These are phyloP conservation scores for Periophthalmus modestus DNA, from an alignment of 2,113 vertebrate species.

Conservation along the genomic window DNA sequence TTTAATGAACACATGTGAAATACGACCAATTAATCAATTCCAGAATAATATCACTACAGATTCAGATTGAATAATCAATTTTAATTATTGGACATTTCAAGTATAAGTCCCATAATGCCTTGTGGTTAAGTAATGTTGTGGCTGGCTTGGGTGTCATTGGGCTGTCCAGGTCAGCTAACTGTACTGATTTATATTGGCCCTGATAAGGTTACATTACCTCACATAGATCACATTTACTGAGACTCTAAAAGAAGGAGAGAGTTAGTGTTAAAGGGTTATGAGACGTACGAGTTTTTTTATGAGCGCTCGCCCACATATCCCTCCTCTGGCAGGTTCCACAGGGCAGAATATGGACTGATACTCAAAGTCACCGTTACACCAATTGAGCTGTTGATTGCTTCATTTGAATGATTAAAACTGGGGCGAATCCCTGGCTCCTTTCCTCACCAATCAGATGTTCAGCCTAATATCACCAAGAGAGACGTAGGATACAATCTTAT, in stretches of 20 bases:
- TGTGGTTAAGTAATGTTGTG: neutral
- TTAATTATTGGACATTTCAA: neutral
- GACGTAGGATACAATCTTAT: conserved; percentile 16
- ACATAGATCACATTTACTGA: conserved; percentile 49
- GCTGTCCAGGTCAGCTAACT: conserved; percentile 8
- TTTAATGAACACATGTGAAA: neutral
- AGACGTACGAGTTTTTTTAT: conserved; percentile 60
- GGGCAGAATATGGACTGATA: conserved; percentile 35
- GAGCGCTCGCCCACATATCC: conserved; percentile 39
- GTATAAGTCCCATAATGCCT: conserved; percentile 1
- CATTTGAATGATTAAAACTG: conserved; percentile 63
- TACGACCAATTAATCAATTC: neutral
- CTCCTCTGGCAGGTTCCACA: conserved; percentile 50
- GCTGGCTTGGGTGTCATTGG: neutral
- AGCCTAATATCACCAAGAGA: conserved; percentile 13
- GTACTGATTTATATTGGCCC: conserved; percentile 13
- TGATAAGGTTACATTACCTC: conserved; percentile 11
- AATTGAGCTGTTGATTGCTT: conserved; percentile 63
- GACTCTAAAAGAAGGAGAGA: conserved; percentile 40
- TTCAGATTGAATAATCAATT: neutral
- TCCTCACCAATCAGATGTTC: conserved; percentile 15
- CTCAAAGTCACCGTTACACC: conserved; percentile 66
- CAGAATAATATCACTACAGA: neutral
- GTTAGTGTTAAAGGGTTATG: conserved; percentile 58
- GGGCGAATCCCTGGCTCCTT: conserved; percentile 37